Conservation (phyloP, 2,888 invertebrate species). For the Mythimna loreyi region DNA sequence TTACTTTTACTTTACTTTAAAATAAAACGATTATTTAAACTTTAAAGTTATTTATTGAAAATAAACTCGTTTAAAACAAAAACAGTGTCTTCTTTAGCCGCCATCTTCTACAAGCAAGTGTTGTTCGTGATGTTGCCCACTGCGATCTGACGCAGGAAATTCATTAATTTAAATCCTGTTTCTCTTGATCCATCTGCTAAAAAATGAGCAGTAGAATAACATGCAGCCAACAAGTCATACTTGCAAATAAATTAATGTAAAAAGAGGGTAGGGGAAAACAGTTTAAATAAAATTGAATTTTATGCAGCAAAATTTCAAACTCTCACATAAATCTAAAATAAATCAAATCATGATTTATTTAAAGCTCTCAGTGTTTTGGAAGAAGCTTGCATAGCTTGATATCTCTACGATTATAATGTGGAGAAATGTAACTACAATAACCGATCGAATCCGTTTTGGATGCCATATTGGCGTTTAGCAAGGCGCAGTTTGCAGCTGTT, state of each 20-base stretch:
- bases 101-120: slow-evolving; percentile 48
- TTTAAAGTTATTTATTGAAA: slow-evolving; percentile 57
- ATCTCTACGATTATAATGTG: background rate
- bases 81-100: slow-evolving; percentile 36
- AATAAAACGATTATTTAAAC: slow-evolving; percentile 51
- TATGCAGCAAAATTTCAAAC: background rate
- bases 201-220: slow-evolving; percentile 28
- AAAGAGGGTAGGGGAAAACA: background rate
- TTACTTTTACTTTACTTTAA: slow-evolving; percentile 2
- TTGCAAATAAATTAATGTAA: background rate
- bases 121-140: slow-evolving; percentile 45
- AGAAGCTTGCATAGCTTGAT: no score
- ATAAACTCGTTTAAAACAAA: slow-evolving; percentile 57
- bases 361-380: background rate
- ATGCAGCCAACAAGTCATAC: slow-evolving; percentile 10
- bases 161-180: slow-evolving; percentile 16
- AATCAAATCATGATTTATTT: background rate
- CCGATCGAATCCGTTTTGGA: no score
- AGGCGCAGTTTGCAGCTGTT: no score
- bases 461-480: no score
- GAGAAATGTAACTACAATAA: no score
- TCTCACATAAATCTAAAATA: no score
- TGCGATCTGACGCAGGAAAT: slow-evolving; percentile 52
- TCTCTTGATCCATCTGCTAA: slow-evolving; percentile 35
- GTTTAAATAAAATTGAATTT: background rate